phyloP scores from a whole-genome alignment of 2,888 invertebrate species.

The Cephus spinipes region DNA sequence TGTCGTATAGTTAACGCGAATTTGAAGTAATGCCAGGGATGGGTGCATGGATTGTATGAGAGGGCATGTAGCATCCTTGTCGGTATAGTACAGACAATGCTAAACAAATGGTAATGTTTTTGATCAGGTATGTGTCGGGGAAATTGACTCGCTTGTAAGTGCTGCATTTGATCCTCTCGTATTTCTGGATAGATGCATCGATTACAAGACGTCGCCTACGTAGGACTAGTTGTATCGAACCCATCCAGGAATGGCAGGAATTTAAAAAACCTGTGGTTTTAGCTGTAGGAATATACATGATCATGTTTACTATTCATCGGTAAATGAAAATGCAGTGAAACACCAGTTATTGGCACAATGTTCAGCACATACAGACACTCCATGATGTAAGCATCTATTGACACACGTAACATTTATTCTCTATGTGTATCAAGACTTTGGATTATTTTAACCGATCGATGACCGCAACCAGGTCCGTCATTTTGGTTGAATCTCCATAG shows the following conservation, averaged over 20 bases:
- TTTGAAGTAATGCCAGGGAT: conserved; percentile 4
- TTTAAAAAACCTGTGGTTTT: conserved; percentile 18
- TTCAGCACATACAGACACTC: not conserved
- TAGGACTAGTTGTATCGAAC: conserved; percentile 18
- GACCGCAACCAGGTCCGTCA: not conserved
- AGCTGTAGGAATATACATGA: conserved; percentile 21
- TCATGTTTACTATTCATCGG: conserved; percentile 6
- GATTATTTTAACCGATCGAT: not conserved
- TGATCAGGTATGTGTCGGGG: conserved; percentile 30
- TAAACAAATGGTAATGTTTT: conserved; percentile 29
- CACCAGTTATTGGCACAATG: not conserved
- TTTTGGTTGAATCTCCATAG: not conserved
- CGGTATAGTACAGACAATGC: conserved; percentile 37
- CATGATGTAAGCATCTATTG: not conserved
- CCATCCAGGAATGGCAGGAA: conserved; percentile 25
- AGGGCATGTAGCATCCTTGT: conserved; percentile 3
- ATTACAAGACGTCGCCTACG: conserved; percentile 9
- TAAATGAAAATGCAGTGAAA: not conserved
- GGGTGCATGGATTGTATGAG: not conserved
- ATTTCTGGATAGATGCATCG: conserved; percentile 31
- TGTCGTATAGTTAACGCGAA: conserved; percentile 34
- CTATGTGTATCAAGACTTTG: not conserved
- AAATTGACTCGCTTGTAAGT: conserved; percentile 29
- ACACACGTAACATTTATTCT: not conserved
- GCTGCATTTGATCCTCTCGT: conserved; percentile 31